Evolutionary conservation across 2,113 vertebrate genomes (phyloP).

Genomic region (Heterotis niloticus): DNA sequence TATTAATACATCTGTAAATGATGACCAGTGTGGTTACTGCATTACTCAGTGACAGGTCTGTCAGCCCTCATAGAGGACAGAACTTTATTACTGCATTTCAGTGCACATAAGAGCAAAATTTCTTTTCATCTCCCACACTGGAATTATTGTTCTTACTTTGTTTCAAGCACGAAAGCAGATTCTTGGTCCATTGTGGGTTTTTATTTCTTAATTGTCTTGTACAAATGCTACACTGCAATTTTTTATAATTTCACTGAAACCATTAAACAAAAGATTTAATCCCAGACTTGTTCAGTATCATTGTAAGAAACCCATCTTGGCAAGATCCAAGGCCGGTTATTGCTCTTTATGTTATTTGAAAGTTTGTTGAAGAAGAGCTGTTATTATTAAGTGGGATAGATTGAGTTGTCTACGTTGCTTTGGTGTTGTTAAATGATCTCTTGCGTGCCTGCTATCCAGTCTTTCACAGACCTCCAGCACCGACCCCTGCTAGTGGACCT

Average conservation of each 20-base stretch:
- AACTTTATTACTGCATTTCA: neutral
- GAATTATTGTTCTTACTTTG: neutral
- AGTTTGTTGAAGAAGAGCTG: neutral
- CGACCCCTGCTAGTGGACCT: slow-evolving; percentile 91
- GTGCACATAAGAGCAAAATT: too few species aligned
- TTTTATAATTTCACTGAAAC: neutral
- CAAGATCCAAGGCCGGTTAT: neutral
- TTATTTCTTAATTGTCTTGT: neutral
- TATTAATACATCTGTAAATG: neutral
- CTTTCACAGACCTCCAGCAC: slow-evolving; percentile 93
- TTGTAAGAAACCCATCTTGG: neutral
- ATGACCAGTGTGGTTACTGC: neutral
- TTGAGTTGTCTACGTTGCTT: neutral
- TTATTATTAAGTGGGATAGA: neutral
- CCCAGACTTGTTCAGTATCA: neutral
- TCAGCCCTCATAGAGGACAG: neutral
- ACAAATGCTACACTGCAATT: neutral
- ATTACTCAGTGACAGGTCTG: neutral
- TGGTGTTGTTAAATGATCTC: neutral
- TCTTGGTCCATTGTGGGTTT: neutral
- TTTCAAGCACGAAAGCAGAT: neutral
- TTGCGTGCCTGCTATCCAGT: slow-evolving; percentile 60
- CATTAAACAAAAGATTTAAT: neutral
- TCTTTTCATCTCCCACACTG: neutral
- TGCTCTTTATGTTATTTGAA: neutral